These are phyloP conservation scores for Netelia inedita DNA, from an alignment of 2,888 invertebrate genomes.

Conservation along the genomic window DNA sequence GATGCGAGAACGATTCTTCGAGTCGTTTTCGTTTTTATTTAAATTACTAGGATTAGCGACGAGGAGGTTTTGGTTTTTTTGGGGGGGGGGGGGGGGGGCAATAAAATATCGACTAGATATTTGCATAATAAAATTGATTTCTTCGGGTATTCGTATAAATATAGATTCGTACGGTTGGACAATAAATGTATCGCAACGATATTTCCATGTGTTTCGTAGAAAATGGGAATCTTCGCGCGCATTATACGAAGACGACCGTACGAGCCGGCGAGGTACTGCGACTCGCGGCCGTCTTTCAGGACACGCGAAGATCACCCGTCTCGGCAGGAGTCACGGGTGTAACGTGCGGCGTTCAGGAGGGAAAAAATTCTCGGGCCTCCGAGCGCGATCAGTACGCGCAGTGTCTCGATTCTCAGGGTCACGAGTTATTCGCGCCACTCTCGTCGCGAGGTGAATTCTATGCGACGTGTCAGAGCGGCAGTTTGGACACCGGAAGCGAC, in stretches of 20 bases:
- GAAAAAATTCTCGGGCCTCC: conserved; percentile 82
- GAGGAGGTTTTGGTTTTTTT: too few relatives aligned
- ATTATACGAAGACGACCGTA: conserved; percentile 86
- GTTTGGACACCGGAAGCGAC: conserved; percentile 84
- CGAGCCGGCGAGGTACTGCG: conserved; percentile 86
- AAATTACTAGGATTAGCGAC: background rate
- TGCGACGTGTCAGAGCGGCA: conserved; percentile 85
- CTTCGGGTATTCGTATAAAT: background rate
- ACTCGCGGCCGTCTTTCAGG: conserved; percentile 86
- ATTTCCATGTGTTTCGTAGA: conserved; percentile 72
- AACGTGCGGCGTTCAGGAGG: conserved; percentile 80
- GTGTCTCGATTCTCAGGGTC: conserved; percentile 85
- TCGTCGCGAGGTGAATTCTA: conserved; percentile 86
- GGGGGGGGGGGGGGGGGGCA: too few relatives aligned
- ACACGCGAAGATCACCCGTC: conserved; percentile 83
- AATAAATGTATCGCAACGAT: background rate
- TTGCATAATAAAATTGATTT: background rate
- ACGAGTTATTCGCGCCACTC: conserved; percentile 85
- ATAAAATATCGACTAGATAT: too few relatives aligned
- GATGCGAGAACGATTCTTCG: background rate
- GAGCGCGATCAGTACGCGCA: conserved; percentile 86
- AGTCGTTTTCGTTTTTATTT: conserved; percentile 6
- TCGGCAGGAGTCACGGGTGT: conserved; percentile 80
- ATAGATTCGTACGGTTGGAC: too few relatives aligned
- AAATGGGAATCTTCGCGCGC: conserved; percentile 82